phyloP scores from a whole-genome alignment of 1,140 invertebrate species.

The Antheraea pernyi region DNA sequence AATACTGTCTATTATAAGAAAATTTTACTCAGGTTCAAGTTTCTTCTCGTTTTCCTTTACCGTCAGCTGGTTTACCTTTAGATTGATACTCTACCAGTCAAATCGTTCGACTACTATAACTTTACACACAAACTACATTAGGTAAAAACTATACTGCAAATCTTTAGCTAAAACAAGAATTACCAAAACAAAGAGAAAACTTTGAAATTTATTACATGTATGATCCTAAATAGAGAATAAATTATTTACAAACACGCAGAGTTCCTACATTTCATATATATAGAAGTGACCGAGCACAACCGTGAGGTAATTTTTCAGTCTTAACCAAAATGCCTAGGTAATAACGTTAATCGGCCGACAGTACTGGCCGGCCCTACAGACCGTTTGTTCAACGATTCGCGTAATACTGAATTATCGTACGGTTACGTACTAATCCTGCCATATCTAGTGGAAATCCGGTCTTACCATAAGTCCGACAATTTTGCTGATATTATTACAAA shows the following conservation, averaged over 20 bases:
- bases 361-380: background rate
- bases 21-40: too few relatives aligned
- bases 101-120: too few relatives aligned
- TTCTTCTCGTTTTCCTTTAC: too few relatives aligned
- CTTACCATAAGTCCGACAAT: background rate
- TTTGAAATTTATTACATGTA: too few relatives aligned
- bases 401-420: constrained; percentile 14
- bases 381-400: constrained; percentile 11
- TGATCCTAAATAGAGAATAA: too few relatives aligned
- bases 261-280: background rate
- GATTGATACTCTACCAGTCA: too few relatives aligned
- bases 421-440: constrained; percentile 14
- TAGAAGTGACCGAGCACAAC: background rate
- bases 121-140: too few relatives aligned
- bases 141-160: too few relatives aligned
- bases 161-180: too few relatives aligned
- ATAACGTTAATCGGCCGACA: constrained; percentile 5
- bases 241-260: background rate
- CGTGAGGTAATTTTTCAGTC: constrained; percentile 2
- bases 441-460: constrained; percentile 13
- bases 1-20: too few relatives aligned
- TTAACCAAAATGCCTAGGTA: background rate
- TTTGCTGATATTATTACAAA: background rate
- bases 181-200: too few relatives aligned
- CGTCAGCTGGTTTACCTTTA: too few relatives aligned